Conservation (phyloP, 2,113 vertebrate species). For the Poecile atricapillus region DNA sequence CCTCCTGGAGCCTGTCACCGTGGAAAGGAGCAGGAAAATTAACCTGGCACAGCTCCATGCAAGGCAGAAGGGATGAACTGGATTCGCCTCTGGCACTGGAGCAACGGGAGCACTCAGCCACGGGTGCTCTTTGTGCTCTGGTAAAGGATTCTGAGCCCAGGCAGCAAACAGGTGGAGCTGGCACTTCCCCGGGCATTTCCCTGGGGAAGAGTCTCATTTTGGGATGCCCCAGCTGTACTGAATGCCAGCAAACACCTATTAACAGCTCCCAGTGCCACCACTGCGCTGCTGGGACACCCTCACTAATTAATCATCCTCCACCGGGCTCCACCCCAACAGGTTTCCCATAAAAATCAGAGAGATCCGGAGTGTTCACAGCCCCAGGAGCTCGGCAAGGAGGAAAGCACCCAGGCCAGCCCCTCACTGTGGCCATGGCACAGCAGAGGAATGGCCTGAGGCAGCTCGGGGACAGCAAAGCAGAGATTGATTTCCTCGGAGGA, state of each 20-base stretch:
- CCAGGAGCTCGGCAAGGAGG: neutral
- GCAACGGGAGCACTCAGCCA: neutral
- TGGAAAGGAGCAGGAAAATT: neutral
- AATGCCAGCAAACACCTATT: rapidly evolving
- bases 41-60: neutral
- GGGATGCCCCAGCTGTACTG: neutral
- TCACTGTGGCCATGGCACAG: neutral
- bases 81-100: neutral
- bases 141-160: neutral
- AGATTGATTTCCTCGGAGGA: neutral
- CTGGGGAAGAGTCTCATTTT: neutral
- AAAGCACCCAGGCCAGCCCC: rapidly evolving
- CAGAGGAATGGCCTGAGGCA: neutral
- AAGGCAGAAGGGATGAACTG: neutral
- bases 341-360: neutral
- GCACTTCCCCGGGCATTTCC: neutral
- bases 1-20: rapidly evolving
- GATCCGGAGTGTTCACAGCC: neutral
- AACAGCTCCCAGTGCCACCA: neutral
- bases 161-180: neutral
- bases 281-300: rapidly evolving
- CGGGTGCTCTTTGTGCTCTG: rapidly evolving
- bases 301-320: too few relatives aligned
- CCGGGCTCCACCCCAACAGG: rapidly evolving
- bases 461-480: neutral